Evolutionary conservation across 2,888 invertebrate genomes (phyloP), one percentile per base, ranked within the genome.

Genomic region (Eupithecia tripunctaria): DNA sequence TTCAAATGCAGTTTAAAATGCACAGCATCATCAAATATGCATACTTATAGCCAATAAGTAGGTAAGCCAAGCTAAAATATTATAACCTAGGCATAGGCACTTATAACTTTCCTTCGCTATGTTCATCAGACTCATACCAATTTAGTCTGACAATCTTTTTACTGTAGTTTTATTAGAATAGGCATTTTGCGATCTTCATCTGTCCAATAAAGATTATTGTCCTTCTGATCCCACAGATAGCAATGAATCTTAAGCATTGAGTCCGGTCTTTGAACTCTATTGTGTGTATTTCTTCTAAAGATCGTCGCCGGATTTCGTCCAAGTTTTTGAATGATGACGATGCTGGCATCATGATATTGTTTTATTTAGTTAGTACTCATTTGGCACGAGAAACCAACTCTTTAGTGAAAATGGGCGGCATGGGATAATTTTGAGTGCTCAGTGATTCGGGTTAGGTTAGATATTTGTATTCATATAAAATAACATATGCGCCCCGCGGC

Each of bases 201-300:
- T 80, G 43, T 43, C 70, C 67, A 72, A 81, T 83, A 82, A 83
- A 83, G 80, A 82, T 82, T 77, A 79, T 79, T 78, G 65, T 76
- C 79, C 73, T 80, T 67, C 70, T 77, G 68, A 81, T 79, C 76
- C 75, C 76, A 75, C 68, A 59, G 73, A 79, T 75, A 76, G 68
- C 64, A 29, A 60, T n/a, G 36, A 56, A 29, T 62, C 32, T 62
- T 29, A 36, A 32, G 32, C 10, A 74, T 67, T 72, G 67, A 72
- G 70, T 68, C 15, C 51, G 76, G 78, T 73, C 74, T 67, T 47
- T 73, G 73, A 67, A 66, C 75, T 65, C 25, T 12, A 63, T 69
- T 71, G 62, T 68, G 18, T 25, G 51, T 56, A 56, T 21, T 21
- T 56, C 25, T 56, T 5, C 21, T 56, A 14, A 25, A 56, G 21